Base-by-base conservation (phyloP, 2,113 vertebrate genomes). In the Sylvilagus bachmani region DNA sequence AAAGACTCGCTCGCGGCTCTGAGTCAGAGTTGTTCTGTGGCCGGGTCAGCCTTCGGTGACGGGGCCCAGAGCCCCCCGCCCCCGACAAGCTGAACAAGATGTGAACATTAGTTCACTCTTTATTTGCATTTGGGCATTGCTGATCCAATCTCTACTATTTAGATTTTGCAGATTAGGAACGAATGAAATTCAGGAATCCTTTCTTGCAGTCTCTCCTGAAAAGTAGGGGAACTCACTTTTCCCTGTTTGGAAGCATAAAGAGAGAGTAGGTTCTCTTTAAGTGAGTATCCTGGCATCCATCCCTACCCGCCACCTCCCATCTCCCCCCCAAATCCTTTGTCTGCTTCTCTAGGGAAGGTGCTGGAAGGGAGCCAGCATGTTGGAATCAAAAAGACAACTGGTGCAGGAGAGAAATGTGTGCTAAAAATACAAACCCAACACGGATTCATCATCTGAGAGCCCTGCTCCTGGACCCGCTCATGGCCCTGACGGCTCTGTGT, bases 301-400 rank as follows among this genome's bases (percentile, higher is more conserved):
- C 67, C 71, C 73, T 33, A 22, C 19, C n/a, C 51, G 25, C 10
- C 53, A 12, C 8, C 69, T 9, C 4, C 3, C 70, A 7, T 44
- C 7, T 44, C 33, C 33, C 8, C 33, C 4, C 16, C n/a, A 19
- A 22, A 24, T 95, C 96, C 93, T 97, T 96, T 93, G 95, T 97
- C 97, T 96, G 88, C 92, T 95, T 96, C 95, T 96, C 96, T 62
- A 97, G 96, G 96, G 97, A 98, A 81, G 13, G 66, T 17, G 51
- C 88, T 97, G 96, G 96, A 95, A 95, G 93, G 73, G 91, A 96
- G 96, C 97, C 98, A 97, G 89, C 86, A 38, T 67, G 38, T 73
- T 71, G 89, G 86, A 95, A 92, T 92, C 13, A 91, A 95, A 93
- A 92, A 91, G 53, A 83, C 85, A 95, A 81, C 1, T 0, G 53